Evolutionary conservation across 2,888 invertebrate species (phyloP).

Genomic region (Eupithecia insigniata): DNA sequence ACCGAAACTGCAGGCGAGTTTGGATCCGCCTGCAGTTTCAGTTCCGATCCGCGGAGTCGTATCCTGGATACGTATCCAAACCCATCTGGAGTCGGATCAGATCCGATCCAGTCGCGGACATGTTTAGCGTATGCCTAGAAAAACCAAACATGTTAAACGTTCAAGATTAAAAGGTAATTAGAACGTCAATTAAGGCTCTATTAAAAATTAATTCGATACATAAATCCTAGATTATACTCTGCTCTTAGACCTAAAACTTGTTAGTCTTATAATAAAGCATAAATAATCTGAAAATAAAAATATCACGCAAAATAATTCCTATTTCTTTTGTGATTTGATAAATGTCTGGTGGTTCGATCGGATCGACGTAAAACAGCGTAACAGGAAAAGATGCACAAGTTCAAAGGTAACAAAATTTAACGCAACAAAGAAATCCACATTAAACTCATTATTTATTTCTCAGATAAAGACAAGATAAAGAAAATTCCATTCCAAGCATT

Average conservation of each 20-base stretch:
- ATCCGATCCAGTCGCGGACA: too few species aligned
- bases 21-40: too few species aligned
- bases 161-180: background rate
- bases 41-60: too few species aligned
- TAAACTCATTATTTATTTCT: slow-evolving; percentile 19
- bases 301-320: background rate
- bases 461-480: slow-evolving; percentile 32
- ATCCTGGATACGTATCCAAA: too few species aligned
- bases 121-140: too few species aligned
- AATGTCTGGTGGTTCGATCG: background rate
- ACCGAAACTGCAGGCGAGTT: too few species aligned
- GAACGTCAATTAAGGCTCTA: slow-evolving; percentile 5
- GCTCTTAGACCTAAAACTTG: background rate
- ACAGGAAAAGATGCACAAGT: background rate
- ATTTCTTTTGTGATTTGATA: background rate
- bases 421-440: slow-evolving; percentile 5
- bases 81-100: too few species aligned
- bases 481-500: slow-evolving; percentile 44
- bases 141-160: background rate
- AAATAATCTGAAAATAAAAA: background rate
- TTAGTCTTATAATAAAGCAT: background rate
- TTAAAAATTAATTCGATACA: background rate
- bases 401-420: background rate
- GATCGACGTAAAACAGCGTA: background rate
- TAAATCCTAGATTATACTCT: background rate